Conservation (phyloP, 1,140 invertebrate genomes). For the Tetragnatha versicolor region DNA sequence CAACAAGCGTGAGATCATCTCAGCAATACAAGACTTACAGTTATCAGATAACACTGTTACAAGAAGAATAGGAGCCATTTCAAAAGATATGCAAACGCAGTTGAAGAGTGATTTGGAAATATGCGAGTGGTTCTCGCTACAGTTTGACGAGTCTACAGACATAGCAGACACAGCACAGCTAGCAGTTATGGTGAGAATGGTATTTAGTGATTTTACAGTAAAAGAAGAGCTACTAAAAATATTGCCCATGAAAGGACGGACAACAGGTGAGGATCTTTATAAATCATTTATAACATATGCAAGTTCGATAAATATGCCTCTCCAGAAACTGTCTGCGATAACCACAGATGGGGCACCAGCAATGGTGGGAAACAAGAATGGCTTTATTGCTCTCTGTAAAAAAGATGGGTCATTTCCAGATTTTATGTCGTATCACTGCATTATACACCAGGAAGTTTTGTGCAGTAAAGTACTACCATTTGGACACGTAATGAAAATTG, state of each 20-base stretch:
- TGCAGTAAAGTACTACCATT: constrained; percentile 19
- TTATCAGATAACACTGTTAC: constrained; percentile 13
- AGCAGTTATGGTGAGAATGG: constrained; percentile 37
- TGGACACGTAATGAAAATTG: constrained; percentile 5
- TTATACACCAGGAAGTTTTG: constrained; percentile 27
- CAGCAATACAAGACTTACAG: constrained; percentile 10
- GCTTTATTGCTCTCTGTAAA: constrained; percentile 22
- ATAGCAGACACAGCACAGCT: neutral
- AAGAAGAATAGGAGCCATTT: constrained; percentile 13
- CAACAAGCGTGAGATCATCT: constrained; percentile 15
- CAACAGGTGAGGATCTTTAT: neutral
- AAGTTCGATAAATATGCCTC: constrained; percentile 6
- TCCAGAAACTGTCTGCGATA: neutral
- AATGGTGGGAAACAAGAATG: neutral
- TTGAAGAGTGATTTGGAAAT: constrained; percentile 15
- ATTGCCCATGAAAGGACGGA: constrained; percentile 20
- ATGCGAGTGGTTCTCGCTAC: neutral
- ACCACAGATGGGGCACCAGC: neutral
- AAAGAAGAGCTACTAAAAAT: constrained; percentile 16
- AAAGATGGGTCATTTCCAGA: constrained; percentile 28
- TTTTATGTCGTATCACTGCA: constrained; percentile 26
- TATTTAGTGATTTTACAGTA: constrained; percentile 8
- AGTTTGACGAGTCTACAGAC: neutral
- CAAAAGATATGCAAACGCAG: constrained; percentile 4
- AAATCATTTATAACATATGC: neutral